Base-by-base conservation (phyloP, 2,888 invertebrate species). In the Omphaloscelis lunosa region DNA sequence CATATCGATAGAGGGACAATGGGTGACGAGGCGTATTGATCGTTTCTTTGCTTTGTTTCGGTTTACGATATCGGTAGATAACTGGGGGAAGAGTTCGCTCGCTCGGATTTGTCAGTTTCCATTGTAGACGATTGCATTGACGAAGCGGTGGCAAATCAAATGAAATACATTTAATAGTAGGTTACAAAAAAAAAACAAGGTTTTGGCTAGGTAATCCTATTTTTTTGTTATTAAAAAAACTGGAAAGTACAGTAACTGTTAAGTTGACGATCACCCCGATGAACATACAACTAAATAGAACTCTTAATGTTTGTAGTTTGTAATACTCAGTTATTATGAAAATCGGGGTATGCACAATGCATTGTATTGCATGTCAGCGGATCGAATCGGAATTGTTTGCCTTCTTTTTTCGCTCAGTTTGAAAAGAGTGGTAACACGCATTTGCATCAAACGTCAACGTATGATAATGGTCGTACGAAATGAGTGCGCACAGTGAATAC, bases 1-100 rank as follows among this genome's bases (percentile, higher is more conserved):
- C 29, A 81, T 45, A 34, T n/a, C 48, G 45, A 5, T 20, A 17
- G 12, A n/a, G 6, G 80, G 3, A 79, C 79, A 79, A 81, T 81
- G 74, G 56, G 17, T 39, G 23, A n/a, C 23, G 8, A 62, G 17
- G 61, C 34, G 48, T 56, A n/a, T 66, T 45, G 48, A 56, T 39
- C 53, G 12, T 53, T 53, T 53, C 1, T 29, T 48, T 79, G 11
- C n/a, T 39, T 39, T 67, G 45, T 58, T 63, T 77, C 6, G 7
- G 34, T 20, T 23, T 34, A 34, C 41, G n/a, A 29, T 56, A 29
- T 56, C 20, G 27, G 23, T n/a, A 62, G 34, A 56, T 77, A 51
- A 70, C 15, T 56, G 27, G 7, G 39, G 29, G 51, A 79, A n/a
- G 77, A 56, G 20, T 34, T n/a, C 29, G 45, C 11, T 23, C 29